Percentiles rank a stretch among this genome's conserved stretches.
Conservation (phyloP, 2,113 vertebrate species). For the Gallinago undulata region DNA sequence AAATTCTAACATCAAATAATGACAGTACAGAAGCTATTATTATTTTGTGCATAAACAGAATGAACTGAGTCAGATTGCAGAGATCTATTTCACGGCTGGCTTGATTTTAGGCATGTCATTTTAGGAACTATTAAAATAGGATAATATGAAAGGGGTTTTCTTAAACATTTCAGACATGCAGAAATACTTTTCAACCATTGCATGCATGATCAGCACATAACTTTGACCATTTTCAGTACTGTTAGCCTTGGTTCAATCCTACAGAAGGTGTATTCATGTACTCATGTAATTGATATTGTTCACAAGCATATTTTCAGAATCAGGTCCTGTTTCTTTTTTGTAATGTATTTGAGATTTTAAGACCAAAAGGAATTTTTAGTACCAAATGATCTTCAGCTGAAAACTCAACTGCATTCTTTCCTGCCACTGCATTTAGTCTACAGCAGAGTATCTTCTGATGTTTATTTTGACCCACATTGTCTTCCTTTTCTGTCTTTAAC, state of each 20-base stretch:
- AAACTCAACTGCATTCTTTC: not conserved
- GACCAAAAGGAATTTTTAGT: not conserved
- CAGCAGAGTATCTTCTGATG: not conserved
- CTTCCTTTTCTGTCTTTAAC: not conserved
- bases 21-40: not conserved
- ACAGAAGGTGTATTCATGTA: not conserved
- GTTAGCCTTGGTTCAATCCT: not conserved
- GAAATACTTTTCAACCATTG: not conserved
- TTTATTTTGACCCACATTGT: not conserved
- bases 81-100: not conserved
- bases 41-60: not conserved
- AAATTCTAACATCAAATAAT: not conserved
- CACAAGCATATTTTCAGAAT: not conserved
- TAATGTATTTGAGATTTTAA: not conserved
- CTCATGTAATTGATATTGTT: not conserved
- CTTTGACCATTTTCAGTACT: not conserved
- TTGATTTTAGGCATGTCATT: not conserved
- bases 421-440: not conserved
- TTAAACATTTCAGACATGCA: not conserved
- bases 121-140: not conserved
- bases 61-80: not conserved
- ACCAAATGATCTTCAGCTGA: not conserved
- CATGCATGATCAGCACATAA: not conserved
- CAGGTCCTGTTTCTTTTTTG: not conserved
- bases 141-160: not conserved